Base-by-base conservation (phyloP, 2,113 vertebrate species). In the Rhea pennata region DNA sequence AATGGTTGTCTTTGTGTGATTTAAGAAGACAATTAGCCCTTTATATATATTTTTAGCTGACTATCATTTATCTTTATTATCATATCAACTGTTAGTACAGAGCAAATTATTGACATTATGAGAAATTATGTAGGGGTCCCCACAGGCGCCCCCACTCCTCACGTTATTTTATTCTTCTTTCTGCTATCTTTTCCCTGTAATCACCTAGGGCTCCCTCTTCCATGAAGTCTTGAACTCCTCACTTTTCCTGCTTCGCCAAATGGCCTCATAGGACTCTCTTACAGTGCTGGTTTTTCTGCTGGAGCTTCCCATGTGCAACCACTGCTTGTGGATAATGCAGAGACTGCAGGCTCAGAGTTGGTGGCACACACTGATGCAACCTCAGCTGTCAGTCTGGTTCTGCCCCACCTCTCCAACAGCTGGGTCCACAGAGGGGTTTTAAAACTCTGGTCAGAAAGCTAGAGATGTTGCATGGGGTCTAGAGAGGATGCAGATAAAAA, bases 1-100 rank as follows among this genome's bases (percentile, higher is more conserved):
- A 90, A 88, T 78, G 2, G 15, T 88, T 93, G 67, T 5, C 27
- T 85, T 89, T 87, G n/a, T 76, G 64, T 67, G 33, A 70, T 58
- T 89, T 89, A 89, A 93, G 84, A 89, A 94, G 64, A 84, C 14
- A 29, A 54, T 71, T 72, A 39, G 62, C 56, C 44, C 93, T 94
- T 87, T 66, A 94, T 72, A 84, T 76, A 95, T 89, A 36, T 88
- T 94, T 93, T 89, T 72, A 84, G 64, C 42, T 69, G 69, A 78
- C 82, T 87, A 40, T 81, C 29, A 80, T 93, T 94, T 95, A 70
- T 89, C 79, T 96, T 88, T 94, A 61, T 89, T 87, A 74, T 24
- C 92, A 26, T 66, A 88, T 95, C 84, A 93, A 27, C 70, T 90
- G 59, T 56, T 92, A 87, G 90, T 95, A 73, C 74, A 21, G 61